phyloP scores from a whole-genome alignment of 2,797 vertebrate genomes.

The Tragelaphus oryx region DNA sequence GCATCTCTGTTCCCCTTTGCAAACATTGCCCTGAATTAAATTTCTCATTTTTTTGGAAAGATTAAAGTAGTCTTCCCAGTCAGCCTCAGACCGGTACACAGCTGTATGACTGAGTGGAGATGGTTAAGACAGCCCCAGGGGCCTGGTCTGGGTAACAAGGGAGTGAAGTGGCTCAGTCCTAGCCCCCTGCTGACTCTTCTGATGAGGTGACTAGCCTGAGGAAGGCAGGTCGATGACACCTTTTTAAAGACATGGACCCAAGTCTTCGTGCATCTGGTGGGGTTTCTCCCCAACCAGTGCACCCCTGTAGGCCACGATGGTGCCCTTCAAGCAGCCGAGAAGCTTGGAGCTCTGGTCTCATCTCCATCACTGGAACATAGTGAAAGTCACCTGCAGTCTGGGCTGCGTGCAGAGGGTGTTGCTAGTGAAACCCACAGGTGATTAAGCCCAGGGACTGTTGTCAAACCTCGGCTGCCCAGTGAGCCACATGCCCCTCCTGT shows the following conservation, averaged over 20 bases:
- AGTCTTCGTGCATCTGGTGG: not conserved
- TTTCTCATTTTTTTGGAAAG: rapidly evolving
- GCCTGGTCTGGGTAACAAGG: not conserved
- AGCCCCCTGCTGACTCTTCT: not conserved
- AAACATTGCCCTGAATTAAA: not conserved
- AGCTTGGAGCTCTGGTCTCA: not conserved
- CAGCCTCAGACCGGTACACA: not conserved
- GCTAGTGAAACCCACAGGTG: not conserved
- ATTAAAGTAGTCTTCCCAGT: not conserved
- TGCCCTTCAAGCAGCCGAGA: not conserved
- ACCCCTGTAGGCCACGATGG: rapidly evolving
- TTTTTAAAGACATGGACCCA: not conserved
- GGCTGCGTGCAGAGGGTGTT: not conserved
- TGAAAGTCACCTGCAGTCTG: not conserved
- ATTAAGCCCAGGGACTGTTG: not conserved
- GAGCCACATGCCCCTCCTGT: not conserved
- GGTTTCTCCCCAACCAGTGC: not conserved
- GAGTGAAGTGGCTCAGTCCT: not conserved
- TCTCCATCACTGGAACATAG: rapidly evolving
- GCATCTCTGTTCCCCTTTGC: not conserved
- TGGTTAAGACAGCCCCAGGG: not conserved
- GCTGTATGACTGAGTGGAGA: not conserved
- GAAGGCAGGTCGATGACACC: not conserved
- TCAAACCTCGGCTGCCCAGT: not conserved
- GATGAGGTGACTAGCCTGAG: not conserved